Percentiles rank a stretch among this genome's conserved stretches.
Evolutionary conservation across 2,113 vertebrate genomes (phyloP).

Genomic region (Takifugu bimaculatus): DNA sequence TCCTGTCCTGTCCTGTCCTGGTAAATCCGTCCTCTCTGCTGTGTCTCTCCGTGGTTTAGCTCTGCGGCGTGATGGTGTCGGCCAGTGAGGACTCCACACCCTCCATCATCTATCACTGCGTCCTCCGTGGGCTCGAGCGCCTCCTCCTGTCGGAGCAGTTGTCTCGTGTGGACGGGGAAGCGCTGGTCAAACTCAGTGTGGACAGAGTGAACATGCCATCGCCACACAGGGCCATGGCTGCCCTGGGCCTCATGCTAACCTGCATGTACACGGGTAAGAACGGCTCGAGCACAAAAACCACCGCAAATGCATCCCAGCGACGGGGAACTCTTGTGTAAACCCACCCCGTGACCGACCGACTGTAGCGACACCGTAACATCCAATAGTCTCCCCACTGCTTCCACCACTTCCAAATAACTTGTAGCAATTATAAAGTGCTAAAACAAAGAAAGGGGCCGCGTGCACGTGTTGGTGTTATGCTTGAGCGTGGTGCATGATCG

Average conservation of each 20-base stretch:
- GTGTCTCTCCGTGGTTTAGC: conserved; percentile 60
- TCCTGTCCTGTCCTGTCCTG: no score
- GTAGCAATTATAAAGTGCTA: no score
- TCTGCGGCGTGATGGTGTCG: conserved; percentile 93
- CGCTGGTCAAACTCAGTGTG: conserved; percentile 92
- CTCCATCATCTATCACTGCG: conserved; percentile 91
- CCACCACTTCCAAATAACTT: no score
- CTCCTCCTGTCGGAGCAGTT: conserved; percentile 94
- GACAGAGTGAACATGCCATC: conserved; percentile 95
- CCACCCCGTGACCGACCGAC: not conserved
- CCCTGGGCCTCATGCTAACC: conserved; percentile 96
- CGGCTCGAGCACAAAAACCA: not conserved
- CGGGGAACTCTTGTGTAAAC: conserved; percentile 4
- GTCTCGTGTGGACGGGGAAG: conserved; percentile 88
- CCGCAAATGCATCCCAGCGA: not conserved
- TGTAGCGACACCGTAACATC: no score
- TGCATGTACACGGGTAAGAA: conserved; percentile 98
- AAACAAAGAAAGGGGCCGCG: no score
- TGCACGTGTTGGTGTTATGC: no score
- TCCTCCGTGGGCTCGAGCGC: conserved; percentile 91
- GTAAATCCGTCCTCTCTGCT: no score
- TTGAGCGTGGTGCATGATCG: not conserved
- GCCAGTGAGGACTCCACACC: conserved; percentile 92
- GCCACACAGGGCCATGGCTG: conserved; percentile 94
- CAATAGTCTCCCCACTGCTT: no score